Base-by-base conservation (phyloP, 2,888 invertebrate species). In the Apotomis betuletana region DNA sequence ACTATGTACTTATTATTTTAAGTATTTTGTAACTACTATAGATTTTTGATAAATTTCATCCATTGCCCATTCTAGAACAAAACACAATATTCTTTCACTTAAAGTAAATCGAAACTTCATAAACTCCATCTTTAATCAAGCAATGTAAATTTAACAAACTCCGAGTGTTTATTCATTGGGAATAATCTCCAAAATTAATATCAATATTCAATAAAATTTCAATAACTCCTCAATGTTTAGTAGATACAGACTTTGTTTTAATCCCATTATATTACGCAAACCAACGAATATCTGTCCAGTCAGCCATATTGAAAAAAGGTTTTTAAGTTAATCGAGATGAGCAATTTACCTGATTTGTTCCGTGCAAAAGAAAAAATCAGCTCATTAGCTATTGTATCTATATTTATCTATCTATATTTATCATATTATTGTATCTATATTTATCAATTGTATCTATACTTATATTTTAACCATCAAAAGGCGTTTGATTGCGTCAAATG, bases 191-290 rank as follows among this genome's bases (percentile, higher is more conserved):
- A 4, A 49, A 51, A 41, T 38, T 4, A 55, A 55, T 65, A 54
- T n/a, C 38, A 41, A 70, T 61, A 70, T 64, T 54, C 13, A 46
- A 64, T 63, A 54, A 60, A 69, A 46, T 54, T 69, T 15, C 54
- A n/a, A 60, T 65, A 61, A 67, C 27, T 27, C 41, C 15, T 9
- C 27, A 61, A 44, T 51, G 51, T 41, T 70, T 67, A 51, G 49
- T 57, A 51, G 57, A 62, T 51, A 61, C 13, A 44, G 55, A 65
- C n/a, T 38, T 46, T 52, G 61, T 13, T 36, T 51, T 70, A 67
- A 71, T 71, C 57, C 61, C 57, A 67, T 71, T 62, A 71, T 57
- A 44, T 2, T 52, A 57, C 51, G 12, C 41, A 62, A 67, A 67
- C 55, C 51, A 49, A 67, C 70, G 5, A 10, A n/a, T 63, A 44